These are phyloP conservation scores for Itoplectis maculator DNA, from an alignment of 2,888 invertebrate species.

Conservation along the genomic window DNA sequence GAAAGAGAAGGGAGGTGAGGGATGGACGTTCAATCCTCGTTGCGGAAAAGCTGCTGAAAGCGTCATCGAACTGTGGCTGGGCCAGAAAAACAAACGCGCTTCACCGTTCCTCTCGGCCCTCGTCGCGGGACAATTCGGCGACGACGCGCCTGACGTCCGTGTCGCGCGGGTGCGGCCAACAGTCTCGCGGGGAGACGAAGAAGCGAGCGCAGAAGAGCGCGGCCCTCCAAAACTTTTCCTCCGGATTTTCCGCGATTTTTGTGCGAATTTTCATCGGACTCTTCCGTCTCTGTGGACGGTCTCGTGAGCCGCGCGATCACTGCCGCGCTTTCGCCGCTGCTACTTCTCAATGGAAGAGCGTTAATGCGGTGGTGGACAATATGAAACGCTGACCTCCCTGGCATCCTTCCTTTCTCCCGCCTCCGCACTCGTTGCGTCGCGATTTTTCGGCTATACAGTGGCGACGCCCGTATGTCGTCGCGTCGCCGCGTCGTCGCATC, in stretches of 20 bases:
- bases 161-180: conserved; percentile 36
- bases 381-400: conserved; percentile 1
- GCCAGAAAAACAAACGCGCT: conserved; percentile 68
- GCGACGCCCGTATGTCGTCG: not conserved
- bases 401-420: conserved; percentile 4
- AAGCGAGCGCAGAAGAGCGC: conserved; percentile 9
- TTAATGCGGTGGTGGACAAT: conserved; percentile 29
- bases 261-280: conserved; percentile 33
- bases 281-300: not conserved
- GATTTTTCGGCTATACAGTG: conserved; percentile 21
- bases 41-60: conserved; percentile 53
- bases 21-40: conserved; percentile 39
- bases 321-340: conserved; percentile 5
- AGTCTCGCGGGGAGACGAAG: conserved; percentile 14
- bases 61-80: conserved; percentile 47
- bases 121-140: conserved; percentile 56
- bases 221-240: conserved; percentile 63
- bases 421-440: not conserved
- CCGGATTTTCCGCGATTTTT: conserved; percentile 57
- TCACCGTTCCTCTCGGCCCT: conserved; percentile 48
- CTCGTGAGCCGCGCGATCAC: not conserved
- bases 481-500: not conserved
- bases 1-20: conserved; percentile 24
- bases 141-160: conserved; percentile 17
- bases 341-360: conserved; percentile 22